These are phyloP conservation scores for Megalonaias nervosa DNA, from an alignment of 1,140 invertebrate species.

Conservation along the genomic window DNA sequence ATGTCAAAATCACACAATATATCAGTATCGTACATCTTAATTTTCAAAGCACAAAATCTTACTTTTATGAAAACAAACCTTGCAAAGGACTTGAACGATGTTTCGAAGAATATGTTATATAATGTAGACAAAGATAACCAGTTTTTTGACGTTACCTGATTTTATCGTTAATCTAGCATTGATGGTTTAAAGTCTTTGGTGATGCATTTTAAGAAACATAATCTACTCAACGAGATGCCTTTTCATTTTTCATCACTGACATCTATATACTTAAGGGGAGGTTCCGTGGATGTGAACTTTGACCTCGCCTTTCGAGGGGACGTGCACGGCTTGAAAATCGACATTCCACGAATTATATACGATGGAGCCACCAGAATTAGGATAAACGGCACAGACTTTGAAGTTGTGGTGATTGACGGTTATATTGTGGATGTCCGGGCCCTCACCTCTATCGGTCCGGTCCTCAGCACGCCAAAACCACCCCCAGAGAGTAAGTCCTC, in stretches of 20 bases:
- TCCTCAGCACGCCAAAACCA: background rate
- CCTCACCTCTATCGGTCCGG: conserved; percentile 4
- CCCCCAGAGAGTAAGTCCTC: background rate
- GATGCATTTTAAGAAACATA: background rate
- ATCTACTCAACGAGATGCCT: background rate
- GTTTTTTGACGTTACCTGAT: conserved; percentile 14
- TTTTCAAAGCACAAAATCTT: no score
- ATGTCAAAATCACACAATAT: no score
- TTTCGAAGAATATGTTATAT: background rate
- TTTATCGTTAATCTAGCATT: background rate
- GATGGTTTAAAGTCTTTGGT: background rate
- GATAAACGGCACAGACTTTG: conserved; percentile 8
- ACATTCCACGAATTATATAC: conserved; percentile 28
- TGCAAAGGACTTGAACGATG: background rate
- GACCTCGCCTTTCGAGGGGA: conserved; percentile 22
- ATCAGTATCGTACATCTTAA: no score
- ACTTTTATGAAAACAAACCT: no score
- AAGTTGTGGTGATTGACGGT: conserved; percentile 17
- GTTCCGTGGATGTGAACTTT: conserved; percentile 23
- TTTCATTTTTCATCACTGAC: background rate
- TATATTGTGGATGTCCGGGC: conserved; percentile 21
- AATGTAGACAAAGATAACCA: background rate
- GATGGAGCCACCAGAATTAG: conserved; percentile 4
- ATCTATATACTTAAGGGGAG: conserved; percentile 9
- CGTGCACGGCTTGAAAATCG: conserved; percentile 13